Evolutionary conservation across 2,888 invertebrate genomes (phyloP).

Genomic region (Drosophila histrio): DNA sequence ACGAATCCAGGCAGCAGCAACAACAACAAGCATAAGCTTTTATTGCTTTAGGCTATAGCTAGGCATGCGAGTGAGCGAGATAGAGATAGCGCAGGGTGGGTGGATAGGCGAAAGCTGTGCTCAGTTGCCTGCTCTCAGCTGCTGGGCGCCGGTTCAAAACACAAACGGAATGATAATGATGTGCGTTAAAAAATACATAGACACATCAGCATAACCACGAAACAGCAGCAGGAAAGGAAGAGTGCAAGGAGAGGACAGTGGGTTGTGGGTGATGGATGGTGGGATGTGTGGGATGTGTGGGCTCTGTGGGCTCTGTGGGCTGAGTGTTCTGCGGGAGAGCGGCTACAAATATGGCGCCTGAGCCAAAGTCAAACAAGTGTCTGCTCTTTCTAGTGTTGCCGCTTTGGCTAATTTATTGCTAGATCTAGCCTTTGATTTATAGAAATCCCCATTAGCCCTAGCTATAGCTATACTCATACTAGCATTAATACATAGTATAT

Average conservation of each 20-base stretch:
- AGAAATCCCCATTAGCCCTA: too few relatives aligned
- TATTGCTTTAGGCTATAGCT: conserved; percentile 35
- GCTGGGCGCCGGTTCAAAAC: conserved; percentile 79
- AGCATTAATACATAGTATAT: too few relatives aligned
- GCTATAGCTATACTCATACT: too few relatives aligned
- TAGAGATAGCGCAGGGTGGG: not conserved
- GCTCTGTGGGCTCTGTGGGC: not conserved
- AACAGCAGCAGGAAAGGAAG: conserved; percentile 1
- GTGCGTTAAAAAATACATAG: conserved; percentile 73
- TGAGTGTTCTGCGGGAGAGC: conserved; percentile 14
- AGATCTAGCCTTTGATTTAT: too few relatives aligned
- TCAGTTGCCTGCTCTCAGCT: conserved; percentile 37
- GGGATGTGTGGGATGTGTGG: not conserved
- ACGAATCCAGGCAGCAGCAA: conserved; percentile 29
- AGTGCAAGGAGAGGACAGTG: not conserved
- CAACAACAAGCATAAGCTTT: conserved; percentile 58
- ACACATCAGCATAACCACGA: conserved; percentile 31
- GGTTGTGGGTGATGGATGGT: not conserved
- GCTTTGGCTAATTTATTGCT: too few relatives aligned
- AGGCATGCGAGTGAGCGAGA: conserved; percentile 2
- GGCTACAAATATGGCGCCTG: conserved; percentile 55
- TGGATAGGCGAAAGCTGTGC: conserved; percentile 9
- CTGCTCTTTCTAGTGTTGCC: too few relatives aligned
- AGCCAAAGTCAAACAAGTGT: conserved; percentile 76
- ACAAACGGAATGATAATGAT: conserved; percentile 82